Base-by-base conservation (phyloP, 2,888 invertebrate genomes). In the Apeira syringaria region DNA sequence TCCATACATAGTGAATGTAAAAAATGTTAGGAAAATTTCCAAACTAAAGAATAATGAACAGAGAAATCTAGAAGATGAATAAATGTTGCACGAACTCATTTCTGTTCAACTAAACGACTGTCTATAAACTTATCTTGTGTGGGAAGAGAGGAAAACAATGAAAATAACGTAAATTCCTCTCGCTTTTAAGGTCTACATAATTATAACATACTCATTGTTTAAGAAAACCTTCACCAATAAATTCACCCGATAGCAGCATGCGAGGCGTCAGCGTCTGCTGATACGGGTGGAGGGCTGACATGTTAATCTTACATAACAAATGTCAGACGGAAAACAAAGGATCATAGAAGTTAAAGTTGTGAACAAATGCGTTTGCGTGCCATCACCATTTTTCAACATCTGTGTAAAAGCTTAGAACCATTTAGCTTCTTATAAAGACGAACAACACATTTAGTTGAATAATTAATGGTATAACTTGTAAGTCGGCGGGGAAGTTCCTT, bases 391-490 rank as follows among this genome's bases (percentile, higher is more conserved):
- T 29, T 28, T 25, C 36, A 25, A 48, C 26, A n/a, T 9, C 28
- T 17, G 15, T 30, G 30, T 25, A 17, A 26, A 45, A 12, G n/a
- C n/a, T n/a, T n/a, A n/a, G n/a, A n/a, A n/a, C n/a, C n/a, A n/a
- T n/a, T n/a, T n/a, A n/a, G n/a, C n/a, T n/a, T n/a, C 41, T 33
- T 33, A 22, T 28, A 17, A 42, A 29, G 47, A 51, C 30, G 35
- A 47, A 47, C 30, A 37, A 22, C 31, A 25, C 30, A 39, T 42
- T 41, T 36, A 32, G 40, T 10, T 11, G 37, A 43, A 39, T 49
- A 49, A 47, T 43, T 46, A 50, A 49, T 42, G 34, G 20, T 38
- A 35, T 49, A 42, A 45, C 35, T 49, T 37, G 30, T 27, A 29
- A 36, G 20, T 24, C 35, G 28, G 32, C 27, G 17, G 32, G 24